Base-by-base conservation (phyloP, 2,113 vertebrate species). In the Halcyon senegalensis region DNA sequence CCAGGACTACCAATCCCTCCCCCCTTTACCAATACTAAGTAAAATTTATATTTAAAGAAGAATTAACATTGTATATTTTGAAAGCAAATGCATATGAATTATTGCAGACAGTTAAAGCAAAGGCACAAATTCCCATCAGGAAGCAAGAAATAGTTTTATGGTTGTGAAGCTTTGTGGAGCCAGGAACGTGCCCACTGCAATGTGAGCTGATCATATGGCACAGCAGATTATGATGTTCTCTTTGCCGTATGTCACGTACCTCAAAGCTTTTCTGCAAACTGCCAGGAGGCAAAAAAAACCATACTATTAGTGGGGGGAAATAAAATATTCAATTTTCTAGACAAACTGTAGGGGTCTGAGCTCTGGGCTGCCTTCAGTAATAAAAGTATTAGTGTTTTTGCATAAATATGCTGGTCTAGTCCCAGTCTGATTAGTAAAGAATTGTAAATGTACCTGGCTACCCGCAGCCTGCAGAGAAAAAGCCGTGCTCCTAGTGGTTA, bases 161-260 rank as follows among this genome's bases (percentile, higher is more conserved):
- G 72, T 41, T 83, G 51, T 15, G 79, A 41, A 74, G 84, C 50
- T 62, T 5, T 67, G 31, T 8, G 56, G 48, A 60, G 80, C 75
- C 79, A 75, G 85, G 90, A 77, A 60, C 43, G 23, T 53, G 80
- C 92, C 86, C 83, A 27, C 50, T 55, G 80, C 83, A 60, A 35
- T 9, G 44, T 2, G 69, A 97, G 87, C 92, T 10, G 86, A 56
- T 96, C 94, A 69, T 53, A 92, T 28, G 89, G 94, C 86, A 68
- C 58, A 44, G 87, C 93, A 94, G 95, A 91, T 95, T 90, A 48
- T 60, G 87, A 93, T 84, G 89, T 80, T 91, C 89, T 78, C 92
- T 89, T 85, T 90, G 86, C 84, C 17, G 1, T 84, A 11, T 82
- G 87, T 83, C 93, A 91, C 5, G 25, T 56, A 80, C 79, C 78